A percentile compares a stretch with the other conserved stretches of the same genome.
phyloP scores from a whole-genome alignment of 2,113 vertebrate species.

The Tonatia bakeri region DNA sequence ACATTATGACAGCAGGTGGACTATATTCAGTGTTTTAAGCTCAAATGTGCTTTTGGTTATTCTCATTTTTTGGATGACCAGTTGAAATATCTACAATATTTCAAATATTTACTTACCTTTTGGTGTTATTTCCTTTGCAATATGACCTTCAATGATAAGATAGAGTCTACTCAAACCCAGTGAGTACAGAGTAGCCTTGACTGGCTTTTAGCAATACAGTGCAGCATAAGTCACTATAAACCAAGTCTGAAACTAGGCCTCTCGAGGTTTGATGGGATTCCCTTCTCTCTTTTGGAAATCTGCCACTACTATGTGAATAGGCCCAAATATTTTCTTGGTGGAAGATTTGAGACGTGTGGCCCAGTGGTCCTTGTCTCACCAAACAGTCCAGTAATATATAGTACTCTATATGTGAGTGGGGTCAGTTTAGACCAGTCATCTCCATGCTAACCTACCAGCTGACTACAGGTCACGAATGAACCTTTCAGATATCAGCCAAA shows the following conservation, averaged over 20 bases:
- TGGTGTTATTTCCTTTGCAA: neutral
- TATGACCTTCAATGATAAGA: neutral
- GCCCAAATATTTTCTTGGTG: neutral
- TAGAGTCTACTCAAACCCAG: neutral
- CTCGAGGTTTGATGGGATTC: neutral
- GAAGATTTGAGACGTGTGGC: neutral
- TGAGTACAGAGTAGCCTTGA: neutral
- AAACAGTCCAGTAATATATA: neutral
- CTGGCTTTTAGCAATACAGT: neutral
- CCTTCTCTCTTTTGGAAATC: neutral
- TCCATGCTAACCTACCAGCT: neutral
- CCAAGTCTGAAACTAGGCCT: neutral
- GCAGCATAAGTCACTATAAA: neutral
- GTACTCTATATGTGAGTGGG: neutral
- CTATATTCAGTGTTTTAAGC: neutral
- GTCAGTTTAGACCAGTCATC: neutral
- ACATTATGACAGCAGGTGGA: neutral
- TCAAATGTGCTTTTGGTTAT: neutral
- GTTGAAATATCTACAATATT: neutral
- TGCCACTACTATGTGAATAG: neutral
- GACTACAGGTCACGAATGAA: neutral
- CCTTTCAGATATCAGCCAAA: neutral
- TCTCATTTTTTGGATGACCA: neutral
- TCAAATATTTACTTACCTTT: neutral
- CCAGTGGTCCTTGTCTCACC: neutral